Percentiles rank a stretch among this genome's conserved stretches.
Conservation (phyloP, 2,797 vertebrate species). For the Argyrosomus regius region DNA sequence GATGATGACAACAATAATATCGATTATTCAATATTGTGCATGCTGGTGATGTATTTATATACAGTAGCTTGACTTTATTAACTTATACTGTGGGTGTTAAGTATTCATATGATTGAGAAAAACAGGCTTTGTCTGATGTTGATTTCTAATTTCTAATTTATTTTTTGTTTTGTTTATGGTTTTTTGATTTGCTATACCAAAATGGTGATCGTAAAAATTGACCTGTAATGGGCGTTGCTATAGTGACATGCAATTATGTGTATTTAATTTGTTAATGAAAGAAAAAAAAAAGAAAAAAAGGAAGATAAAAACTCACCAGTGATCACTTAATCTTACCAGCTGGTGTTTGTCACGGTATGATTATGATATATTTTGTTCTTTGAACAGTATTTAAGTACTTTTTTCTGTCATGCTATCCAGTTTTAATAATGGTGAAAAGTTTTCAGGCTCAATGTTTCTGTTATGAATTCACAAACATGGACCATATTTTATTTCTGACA, state of each 20-base stretch:
- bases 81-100: slow-evolving; percentile 99
- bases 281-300: slow-evolving; percentile 75
- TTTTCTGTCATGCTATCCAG: slow-evolving; percentile 95
- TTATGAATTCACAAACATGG: slow-evolving; percentile 93
- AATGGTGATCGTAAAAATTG: slow-evolving; percentile 96
- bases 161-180: slow-evolving; percentile 82
- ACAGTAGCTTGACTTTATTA: slow-evolving; percentile 99
- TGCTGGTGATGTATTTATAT: slow-evolving; percentile 99
- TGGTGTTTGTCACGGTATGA: slow-evolving; percentile 96
- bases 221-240: slow-evolving; percentile 98
- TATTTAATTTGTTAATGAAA: slow-evolving; percentile 92
- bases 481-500: slow-evolving; percentile 90
- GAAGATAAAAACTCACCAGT: slow-evolving; percentile 88
- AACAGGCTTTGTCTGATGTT: slow-evolving; percentile 92
- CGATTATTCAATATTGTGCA: slow-evolving; percentile 99
- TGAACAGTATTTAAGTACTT: slow-evolving; percentile 92
- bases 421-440: slow-evolving; percentile 92
- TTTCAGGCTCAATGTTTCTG: slow-evolving; percentile 93
- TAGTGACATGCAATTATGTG: slow-evolving; percentile 97
- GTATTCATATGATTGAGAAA: slow-evolving; percentile 98
- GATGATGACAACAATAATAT: slow-evolving; percentile 96
- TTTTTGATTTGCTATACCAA: slow-evolving; percentile 93
- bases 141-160: slow-evolving; percentile 86
- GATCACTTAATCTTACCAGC: slow-evolving; percentile 95
- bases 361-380: slow-evolving; percentile 92